A percentile compares a stretch with the other conserved stretches of the same genome.
Conservation (phyloP, 1,140 invertebrate genomes). For the Melitaea cinxia region DNA sequence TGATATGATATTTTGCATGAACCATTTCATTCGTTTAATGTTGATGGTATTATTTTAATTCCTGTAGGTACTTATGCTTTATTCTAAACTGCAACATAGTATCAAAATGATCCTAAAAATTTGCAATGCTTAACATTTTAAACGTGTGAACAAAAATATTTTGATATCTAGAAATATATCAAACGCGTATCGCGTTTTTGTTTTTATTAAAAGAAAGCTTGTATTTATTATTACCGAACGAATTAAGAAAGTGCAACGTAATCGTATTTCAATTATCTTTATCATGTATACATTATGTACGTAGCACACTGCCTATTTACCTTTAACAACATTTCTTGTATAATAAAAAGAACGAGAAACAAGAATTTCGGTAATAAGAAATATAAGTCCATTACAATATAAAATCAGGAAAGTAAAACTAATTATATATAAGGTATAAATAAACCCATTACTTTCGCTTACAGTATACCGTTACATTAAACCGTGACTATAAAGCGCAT, state of each 20-base stretch:
- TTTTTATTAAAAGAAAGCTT: too few relatives aligned
- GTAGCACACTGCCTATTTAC: not conserved
- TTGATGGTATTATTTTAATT: too few relatives aligned
- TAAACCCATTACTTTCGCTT: constrained; percentile 24
- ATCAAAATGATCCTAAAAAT: too few relatives aligned
- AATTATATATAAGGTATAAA: constrained; percentile 11
- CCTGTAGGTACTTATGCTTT: too few relatives aligned
- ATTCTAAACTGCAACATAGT: too few relatives aligned
- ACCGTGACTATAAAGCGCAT: constrained; percentile 27
- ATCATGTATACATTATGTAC: not conserved
- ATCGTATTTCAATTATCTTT: not conserved
- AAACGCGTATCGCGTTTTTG: too few relatives aligned
- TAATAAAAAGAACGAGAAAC: not conserved
- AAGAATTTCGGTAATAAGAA: not conserved
- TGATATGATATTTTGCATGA: too few relatives aligned
- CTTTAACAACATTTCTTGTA: not conserved
- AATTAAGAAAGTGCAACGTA: not conserved
- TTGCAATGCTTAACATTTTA: too few relatives aligned
- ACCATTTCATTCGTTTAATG: too few relatives aligned
- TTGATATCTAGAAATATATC: too few relatives aligned
- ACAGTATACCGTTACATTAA: constrained; percentile 23
- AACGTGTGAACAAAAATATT: too few relatives aligned
- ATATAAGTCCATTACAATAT: not conserved
- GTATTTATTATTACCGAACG: not conserved
- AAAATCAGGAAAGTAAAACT: constrained; percentile 3